Percentiles rank a stretch among this genome's conserved stretches.
Conservation (phyloP, 2,797 vertebrate genomes). For the Sarcophilus harrisii region DNA sequence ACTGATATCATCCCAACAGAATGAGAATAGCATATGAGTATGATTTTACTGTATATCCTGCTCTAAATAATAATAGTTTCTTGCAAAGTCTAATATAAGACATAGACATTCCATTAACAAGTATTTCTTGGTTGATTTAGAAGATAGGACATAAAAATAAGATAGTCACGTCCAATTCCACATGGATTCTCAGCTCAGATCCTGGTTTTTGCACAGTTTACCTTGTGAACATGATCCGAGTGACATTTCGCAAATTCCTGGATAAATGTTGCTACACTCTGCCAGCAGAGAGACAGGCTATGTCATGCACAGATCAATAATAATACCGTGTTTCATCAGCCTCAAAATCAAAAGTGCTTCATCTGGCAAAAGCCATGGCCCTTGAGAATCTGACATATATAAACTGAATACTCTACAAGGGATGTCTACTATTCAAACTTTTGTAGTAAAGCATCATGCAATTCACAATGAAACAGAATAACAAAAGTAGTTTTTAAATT, state of each 20-base stretch:
- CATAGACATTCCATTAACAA: conserved; percentile 84
- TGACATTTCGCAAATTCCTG: conserved; percentile 93
- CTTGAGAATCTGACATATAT: conserved; percentile 86
- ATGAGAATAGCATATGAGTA: conserved; percentile 69
- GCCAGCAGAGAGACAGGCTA: conserved; percentile 86
- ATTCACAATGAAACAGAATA: conserved; percentile 66
- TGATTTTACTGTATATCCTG: conserved; percentile 69
- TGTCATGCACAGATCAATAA: conserved; percentile 91
- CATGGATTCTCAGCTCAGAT: conserved; percentile 84
- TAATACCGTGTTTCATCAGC: conserved; percentile 87
- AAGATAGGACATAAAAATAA: conserved; percentile 83
- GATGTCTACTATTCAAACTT: conserved; percentile 79
- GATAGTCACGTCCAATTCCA: conserved; percentile 86
- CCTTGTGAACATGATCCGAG: conserved; percentile 89
- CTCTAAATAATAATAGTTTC: conserved; percentile 79
- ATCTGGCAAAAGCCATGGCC: conserved; percentile 88
- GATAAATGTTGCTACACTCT: conserved; percentile 91
- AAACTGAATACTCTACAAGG: conserved; percentile 82
- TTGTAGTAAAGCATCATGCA: conserved; percentile 64
- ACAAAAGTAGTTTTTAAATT: conserved; percentile 66
- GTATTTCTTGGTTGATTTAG: conserved; percentile 82
- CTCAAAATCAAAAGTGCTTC: conserved; percentile 87
- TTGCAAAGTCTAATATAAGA: conserved; percentile 82
- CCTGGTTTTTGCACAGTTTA: conserved; percentile 87
- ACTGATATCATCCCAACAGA: conserved; percentile 58